Base-by-base conservation (phyloP, 2,797 vertebrate genomes). In the Melanotaenia parkinsoni region DNA sequence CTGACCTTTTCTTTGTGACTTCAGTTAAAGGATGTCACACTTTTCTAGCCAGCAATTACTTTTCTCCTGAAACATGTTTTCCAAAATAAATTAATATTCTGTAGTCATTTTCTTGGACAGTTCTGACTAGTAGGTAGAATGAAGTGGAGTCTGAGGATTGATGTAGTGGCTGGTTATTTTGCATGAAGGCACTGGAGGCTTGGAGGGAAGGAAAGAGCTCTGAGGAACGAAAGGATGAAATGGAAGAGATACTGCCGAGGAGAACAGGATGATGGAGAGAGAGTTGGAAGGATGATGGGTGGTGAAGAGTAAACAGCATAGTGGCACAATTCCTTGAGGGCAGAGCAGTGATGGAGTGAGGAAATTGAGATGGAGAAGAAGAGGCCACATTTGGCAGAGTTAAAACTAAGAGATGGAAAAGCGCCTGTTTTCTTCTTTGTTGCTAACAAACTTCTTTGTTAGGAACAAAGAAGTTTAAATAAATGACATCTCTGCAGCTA, bases 81-180 rank as follows among this genome's bases (percentile, higher is more conserved):
- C 43, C n/a, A 20, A 58, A 72, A 58, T 56, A 47, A 58, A 62
- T 62, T 26, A 24, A 51, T 22, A 54, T 28, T 67, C 43, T 26
- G 22, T 58, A 35, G 62, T 58, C 0, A 62, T 59, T 58, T 32
- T 70, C 20, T 26, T 12, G 14, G 53, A 24, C 24, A 22, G 38
- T 58, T 54, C 1, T 32, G 35, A 45, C 14, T 45, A 66, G 26
- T 35, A 8, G 7, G 16, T 1, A 59, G 30, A 35, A 8, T 40
- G 37, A 24, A 67, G 22, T 40, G 26, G 35, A 72, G 62, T 47
- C 50, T 24, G 57, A 53, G 59, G 38, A 65, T 76, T 79, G 61
- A 64, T 30, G 67, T 20, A 59, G 67, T 47, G 14, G 22, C 37
- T 59, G 26, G 2, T 57, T 67, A 60, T 33, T 79, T 65, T 61